phyloP scores from a whole-genome alignment of 2,888 invertebrate genomes.

The Gandaritis pyraliata region DNA sequence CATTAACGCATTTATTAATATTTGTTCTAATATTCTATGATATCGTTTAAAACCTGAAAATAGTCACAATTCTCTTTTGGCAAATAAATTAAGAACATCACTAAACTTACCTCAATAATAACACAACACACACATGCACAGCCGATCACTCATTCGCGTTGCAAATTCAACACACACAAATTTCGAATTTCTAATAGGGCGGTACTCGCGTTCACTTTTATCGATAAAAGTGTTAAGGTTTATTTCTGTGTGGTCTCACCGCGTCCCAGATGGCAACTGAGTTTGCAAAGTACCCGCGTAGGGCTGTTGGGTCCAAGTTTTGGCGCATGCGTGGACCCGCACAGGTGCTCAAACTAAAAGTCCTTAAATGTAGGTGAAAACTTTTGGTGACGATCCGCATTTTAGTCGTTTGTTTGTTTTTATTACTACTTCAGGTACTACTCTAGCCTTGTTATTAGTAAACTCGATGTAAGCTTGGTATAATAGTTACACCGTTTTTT shows the following conservation, averaged over 20 bases:
- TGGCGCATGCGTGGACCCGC: conserved; percentile 60
- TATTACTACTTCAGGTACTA: neutral
- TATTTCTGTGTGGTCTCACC: conserved; percentile 21
- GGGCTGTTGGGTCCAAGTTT: conserved; percentile 54
- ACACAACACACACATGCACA: conserved; percentile 33
- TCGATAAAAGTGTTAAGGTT: conserved; percentile 22
- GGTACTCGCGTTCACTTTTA: conserved; percentile 33
- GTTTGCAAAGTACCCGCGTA: conserved; percentile 50
- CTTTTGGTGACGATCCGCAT: conserved; percentile 5
- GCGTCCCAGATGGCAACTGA: conserved; percentile 61
- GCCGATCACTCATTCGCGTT: conserved; percentile 28
- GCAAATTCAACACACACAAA: conserved; percentile 30
- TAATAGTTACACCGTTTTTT: too few relatives aligned
- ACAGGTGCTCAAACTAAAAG: conserved; percentile 58
- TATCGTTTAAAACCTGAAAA: neutral
- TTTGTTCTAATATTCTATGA: too few relatives aligned
- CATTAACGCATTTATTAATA: too few relatives aligned
- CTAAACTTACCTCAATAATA: conserved; percentile 37
- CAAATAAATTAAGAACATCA: conserved; percentile 10
- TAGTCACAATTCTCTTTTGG: neutral
- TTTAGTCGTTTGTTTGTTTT: neutral
- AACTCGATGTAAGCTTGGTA: too few relatives aligned
- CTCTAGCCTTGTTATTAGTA: too few relatives aligned
- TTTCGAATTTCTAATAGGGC: conserved; percentile 24
- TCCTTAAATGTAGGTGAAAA: conserved; percentile 43